Base-by-base conservation (phyloP, 2,888 invertebrate species). In the Lycocerus yunnanus region DNA sequence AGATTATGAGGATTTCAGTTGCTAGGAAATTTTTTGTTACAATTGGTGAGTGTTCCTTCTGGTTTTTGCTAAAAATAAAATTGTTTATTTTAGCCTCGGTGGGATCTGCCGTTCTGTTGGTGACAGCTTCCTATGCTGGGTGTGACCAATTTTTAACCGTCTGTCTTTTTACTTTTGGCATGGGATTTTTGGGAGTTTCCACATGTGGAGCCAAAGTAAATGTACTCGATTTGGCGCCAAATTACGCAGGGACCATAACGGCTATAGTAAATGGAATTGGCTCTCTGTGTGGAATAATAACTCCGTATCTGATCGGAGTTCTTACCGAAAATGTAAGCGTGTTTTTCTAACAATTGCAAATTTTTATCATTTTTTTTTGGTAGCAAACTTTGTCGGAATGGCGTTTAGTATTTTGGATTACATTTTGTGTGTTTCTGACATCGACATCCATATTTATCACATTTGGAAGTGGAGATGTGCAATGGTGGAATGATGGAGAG, bases 321-420 rank as follows among this genome's bases (percentile, higher is more conserved):
- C 84, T 92, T 77, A 91, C 92, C 3, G 89, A 89, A 73, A 88
- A 92, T 85, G 91, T 91, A 84, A 89, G 89, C 6, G 21, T 5
- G 10, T 18, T 21, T 9, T 21, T 21, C 10, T 21, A n/a, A n/a
- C 9, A 21, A 9, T 1, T 21, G 1, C 10, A 21, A 21, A 1
- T 9, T 1, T 21, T 21, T 21, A 21, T 21, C 8, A 21, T 21
- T 21, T 21, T 21, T 9, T 21, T 21, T 21, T 9, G n/a, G n/a
- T n/a, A 21, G 21, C 21, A 21, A 21, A 21, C 21, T 21, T 9
- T 21, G 21, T 21, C 86, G 16, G 91, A 95, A 87, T 96, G 96
- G 96, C 89, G 93, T 16, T 82, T 90, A 0, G 95, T 95, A 0
- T 95, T 95, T 85, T 95, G 95, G 93, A 92, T 95, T 58, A 92